phyloP scores from a whole-genome alignment of 2,888 invertebrate genomes.

The Rhodophaea formosa region DNA sequence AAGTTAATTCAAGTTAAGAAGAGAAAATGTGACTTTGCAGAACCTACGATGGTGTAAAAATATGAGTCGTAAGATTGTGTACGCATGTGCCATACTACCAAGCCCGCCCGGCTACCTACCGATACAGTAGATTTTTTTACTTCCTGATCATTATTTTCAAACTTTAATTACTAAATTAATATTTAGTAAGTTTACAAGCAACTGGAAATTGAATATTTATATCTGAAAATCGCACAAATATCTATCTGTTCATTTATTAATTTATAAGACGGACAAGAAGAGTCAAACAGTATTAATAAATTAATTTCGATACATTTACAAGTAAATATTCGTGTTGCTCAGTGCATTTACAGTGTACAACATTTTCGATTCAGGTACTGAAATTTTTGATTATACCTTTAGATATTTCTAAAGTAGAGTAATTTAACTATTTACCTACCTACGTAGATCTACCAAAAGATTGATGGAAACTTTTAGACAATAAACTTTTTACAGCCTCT shows the following conservation, averaged over 20 bases:
- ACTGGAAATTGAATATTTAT: neutral
- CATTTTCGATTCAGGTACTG: conserved; percentile 30
- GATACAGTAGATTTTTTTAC: conserved; percentile 42
- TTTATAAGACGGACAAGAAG: conserved; percentile 50
- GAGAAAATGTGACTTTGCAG: conserved; percentile 38
- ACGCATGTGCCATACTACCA: conserved; percentile 69
- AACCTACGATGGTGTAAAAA: conserved; percentile 52
- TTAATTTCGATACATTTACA: conserved; percentile 68
- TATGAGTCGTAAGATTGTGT: conserved; percentile 58
- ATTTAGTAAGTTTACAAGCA: conserved; percentile 2
- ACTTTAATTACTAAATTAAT: neutral
- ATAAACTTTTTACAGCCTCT: conserved; percentile 76
- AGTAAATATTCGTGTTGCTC: conserved; percentile 45
- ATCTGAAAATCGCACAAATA: neutral
- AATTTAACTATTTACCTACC: conserved; percentile 46
- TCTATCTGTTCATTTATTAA: neutral
- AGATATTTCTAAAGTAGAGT: conserved; percentile 49
- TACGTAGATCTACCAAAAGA: conserved; percentile 56
- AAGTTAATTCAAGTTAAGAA: too few relatives aligned
- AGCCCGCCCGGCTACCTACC: conserved; percentile 58
- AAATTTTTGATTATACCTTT: conserved; percentile 39
- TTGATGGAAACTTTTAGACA: conserved; percentile 74
- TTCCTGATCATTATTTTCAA: conserved; percentile 18
- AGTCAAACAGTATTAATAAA: conserved; percentile 77
- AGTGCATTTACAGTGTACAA: conserved; percentile 50